Conservation (phyloP, 2,113 vertebrate genomes). For the Mobula birostris region DNA sequence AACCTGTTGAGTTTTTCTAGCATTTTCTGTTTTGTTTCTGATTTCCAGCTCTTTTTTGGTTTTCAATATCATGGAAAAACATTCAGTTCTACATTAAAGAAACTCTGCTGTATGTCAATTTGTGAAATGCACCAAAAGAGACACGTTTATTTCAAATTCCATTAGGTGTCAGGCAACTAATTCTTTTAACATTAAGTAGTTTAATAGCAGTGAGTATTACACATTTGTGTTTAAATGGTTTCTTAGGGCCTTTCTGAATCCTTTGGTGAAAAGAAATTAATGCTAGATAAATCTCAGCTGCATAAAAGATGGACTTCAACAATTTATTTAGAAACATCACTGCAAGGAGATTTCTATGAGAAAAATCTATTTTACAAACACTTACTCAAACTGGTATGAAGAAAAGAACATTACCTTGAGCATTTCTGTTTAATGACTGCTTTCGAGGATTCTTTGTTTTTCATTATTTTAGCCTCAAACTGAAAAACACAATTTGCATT, state of each 20-base stretch:
- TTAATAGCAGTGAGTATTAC: neutral
- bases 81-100: neutral
- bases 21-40: too few relatives aligned
- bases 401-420: conserved; percentile 66
- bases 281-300: neutral
- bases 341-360: too few relatives aligned
- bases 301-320: too few relatives aligned
- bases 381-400: neutral
- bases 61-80: neutral
- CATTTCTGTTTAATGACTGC: conserved; percentile 70
- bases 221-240: neutral
- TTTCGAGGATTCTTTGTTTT: conserved; percentile 56
- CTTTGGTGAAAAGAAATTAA: neutral
- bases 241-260: neutral
- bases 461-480: conserved; percentile 75
- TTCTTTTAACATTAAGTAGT: neutral
- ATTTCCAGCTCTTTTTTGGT: too few relatives aligned
- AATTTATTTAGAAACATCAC: too few relatives aligned
- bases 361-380: too few relatives aligned
- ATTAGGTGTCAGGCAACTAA: neutral
- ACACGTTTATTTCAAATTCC: neutral
- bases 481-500: conserved; percentile 42
- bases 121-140: too few relatives aligned
- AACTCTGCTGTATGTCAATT: neutral
- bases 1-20: too few relatives aligned